Evolutionary conservation across 2,797 vertebrate species (phyloP).

Genomic region (Myiotriccus ornatus): DNA sequence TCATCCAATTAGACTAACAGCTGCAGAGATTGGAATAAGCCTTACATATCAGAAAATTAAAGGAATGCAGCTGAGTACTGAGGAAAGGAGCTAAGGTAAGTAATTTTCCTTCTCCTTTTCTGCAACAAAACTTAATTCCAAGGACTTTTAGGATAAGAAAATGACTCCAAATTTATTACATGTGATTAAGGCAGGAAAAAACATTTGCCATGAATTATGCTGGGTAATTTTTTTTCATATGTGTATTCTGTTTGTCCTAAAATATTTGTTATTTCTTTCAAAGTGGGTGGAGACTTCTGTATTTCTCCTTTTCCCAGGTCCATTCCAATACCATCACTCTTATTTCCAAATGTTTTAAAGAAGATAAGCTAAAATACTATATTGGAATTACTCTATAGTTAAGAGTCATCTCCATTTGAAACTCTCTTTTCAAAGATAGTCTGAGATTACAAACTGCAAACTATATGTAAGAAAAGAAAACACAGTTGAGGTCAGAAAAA

Average conservation of each 20-base stretch:
- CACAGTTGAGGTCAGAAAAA: background rate
- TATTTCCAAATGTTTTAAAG: background rate
- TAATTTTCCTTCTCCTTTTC: background rate
- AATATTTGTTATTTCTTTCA: background rate
- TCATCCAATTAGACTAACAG: conserved; percentile 69
- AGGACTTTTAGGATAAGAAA: conserved; percentile 3
- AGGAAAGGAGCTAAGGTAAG: conserved; percentile 23
- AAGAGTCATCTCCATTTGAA: background rate
- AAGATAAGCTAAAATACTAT: background rate
- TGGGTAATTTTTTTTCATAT: background rate
- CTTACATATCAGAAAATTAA: conserved; percentile 49
- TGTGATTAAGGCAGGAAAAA: background rate
- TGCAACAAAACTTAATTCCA: conserved; percentile 25
- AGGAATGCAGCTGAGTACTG: conserved; percentile 35
- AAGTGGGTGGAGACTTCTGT: background rate
- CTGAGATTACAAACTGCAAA: background rate
- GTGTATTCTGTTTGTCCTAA: background rate
- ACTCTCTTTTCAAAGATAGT: background rate
- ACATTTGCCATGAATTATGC: background rate
- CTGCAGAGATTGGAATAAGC: conserved; percentile 55
- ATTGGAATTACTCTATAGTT: background rate
- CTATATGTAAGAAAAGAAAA: background rate
- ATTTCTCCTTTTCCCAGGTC: background rate
- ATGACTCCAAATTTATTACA: background rate
- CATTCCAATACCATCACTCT: background rate